phyloP scores from a whole-genome alignment of 2,113 vertebrate genomes.

The Cebidichthys violaceus region DNA sequence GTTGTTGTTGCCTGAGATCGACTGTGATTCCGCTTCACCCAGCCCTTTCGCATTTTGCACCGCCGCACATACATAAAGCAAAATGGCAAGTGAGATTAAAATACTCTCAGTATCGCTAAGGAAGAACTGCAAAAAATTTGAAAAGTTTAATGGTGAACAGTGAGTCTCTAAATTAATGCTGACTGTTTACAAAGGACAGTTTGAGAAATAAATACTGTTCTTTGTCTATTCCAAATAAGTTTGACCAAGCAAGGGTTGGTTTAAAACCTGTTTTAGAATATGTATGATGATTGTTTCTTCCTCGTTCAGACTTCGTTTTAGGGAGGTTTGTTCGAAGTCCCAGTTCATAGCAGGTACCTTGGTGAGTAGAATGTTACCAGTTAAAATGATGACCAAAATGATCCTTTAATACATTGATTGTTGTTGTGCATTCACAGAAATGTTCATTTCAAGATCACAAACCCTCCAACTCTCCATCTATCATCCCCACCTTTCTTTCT shows the following conservation, averaged over 20 bases:
- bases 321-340: background rate
- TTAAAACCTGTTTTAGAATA: background rate
- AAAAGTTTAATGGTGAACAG: background rate
- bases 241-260: background rate
- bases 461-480: slow-evolving; percentile 12
- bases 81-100: background rate
- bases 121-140: background rate
- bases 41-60: background rate
- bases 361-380: background rate
- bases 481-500: background rate
- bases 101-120: background rate
- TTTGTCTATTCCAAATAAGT: background rate
- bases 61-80: background rate
- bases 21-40: background rate
- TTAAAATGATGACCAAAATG: background rate
- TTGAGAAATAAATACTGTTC: background rate
- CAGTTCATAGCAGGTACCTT: background rate
- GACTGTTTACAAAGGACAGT: background rate
- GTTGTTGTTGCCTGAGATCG: background rate
- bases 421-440: background rate
- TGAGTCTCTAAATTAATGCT: background rate
- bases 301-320: background rate
- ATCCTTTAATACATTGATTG: background rate
- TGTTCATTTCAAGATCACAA: background rate
- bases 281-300: background rate